Conservation (phyloP, 2,888 invertebrate species). For the Operophtera brumata region DNA sequence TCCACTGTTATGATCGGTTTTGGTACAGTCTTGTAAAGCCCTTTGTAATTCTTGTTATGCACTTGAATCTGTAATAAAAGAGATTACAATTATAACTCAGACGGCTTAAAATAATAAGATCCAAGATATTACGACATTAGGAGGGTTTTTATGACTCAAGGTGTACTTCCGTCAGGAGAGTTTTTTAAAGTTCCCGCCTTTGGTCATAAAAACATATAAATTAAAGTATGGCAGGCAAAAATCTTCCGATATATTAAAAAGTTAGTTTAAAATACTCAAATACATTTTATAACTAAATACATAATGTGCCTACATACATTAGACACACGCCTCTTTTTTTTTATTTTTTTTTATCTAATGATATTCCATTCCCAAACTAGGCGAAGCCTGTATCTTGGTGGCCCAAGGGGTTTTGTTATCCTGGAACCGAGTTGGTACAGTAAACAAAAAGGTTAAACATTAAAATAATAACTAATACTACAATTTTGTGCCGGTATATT, state of each 20-base stretch:
- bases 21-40: constrained; percentile 73
- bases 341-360: too few species aligned
- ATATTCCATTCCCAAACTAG: too few species aligned
- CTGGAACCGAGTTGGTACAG: too few species aligned
- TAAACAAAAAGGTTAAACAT: too few species aligned
- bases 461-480: too few species aligned
- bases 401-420: too few species aligned
- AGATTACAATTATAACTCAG: constrained; percentile 10
- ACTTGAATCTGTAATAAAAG: constrained; percentile 67
- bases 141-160: constrained; percentile 18
- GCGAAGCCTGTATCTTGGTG: too few species aligned
- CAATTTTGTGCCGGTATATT: too few species aligned
- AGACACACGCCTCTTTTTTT: too few species aligned
- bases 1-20: constrained; percentile 75
- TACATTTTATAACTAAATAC: too few species aligned
- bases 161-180: constrained; percentile 13
- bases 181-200: constrained; percentile 17
- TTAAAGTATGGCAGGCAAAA: constrained; percentile 3
- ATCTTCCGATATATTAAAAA: constrained; percentile 2
- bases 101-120: constrained; percentile 6
- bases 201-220: constrained; percentile 16
- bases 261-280: not conserved
- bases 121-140: constrained; percentile 15
- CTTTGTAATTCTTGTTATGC: constrained; percentile 69
- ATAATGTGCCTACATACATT: too few species aligned